Evolutionary conservation across 2,113 vertebrate species (phyloP), one percentile per base, ranked within the genome.

Genomic region (Carassius carassius): DNA sequence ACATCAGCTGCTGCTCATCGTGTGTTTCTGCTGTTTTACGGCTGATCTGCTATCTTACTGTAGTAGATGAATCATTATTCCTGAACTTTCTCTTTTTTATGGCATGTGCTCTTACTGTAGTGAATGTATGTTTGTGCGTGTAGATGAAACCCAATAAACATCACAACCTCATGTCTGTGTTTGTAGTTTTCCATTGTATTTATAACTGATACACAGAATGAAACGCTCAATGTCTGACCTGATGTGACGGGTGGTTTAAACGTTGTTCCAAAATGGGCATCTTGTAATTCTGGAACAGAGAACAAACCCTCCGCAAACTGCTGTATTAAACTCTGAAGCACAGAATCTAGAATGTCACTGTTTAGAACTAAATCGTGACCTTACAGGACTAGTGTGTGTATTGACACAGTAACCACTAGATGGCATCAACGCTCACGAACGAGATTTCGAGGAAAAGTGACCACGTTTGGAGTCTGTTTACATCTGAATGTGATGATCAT

Each of bases 11-110:
- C 70, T 73, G 70, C 70, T 74, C n/a, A 0, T 23, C 2, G 4
- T 58, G n/a, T 75, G 23, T 51, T 29, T 54, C 74, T 54, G 73
- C 3, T 76, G 73, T 54, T 14, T 56, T 10, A 47, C 11, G 5
- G 41, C 41, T n/a, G 44, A 75, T 25, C 37, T 47, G 37, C 70
- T 73, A 47, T 17, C n/a, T 51, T 25, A 25, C 72, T 51, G n/a
- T 75, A 76, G 41, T 41, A 41, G 41, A 41, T 76, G 23, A 76
- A 76, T 25, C n/a, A 16, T 70, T 70, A 70, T 35, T 21, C 49
- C 29, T 35, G 49, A 69, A 21, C 16, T 70, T 21, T 35, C 25
- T 77, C 51, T 77, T 11, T 41, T 19, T 41, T 5, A 25, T 8
- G 29, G 76, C 76, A 78, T 62, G 54, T 62, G 54, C 76, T 6